Percentiles rank a stretch among this genome's conserved stretches.
Evolutionary conservation across 2,888 invertebrate genomes (phyloP).

Genomic region (Latrodectus elegans): DNA sequence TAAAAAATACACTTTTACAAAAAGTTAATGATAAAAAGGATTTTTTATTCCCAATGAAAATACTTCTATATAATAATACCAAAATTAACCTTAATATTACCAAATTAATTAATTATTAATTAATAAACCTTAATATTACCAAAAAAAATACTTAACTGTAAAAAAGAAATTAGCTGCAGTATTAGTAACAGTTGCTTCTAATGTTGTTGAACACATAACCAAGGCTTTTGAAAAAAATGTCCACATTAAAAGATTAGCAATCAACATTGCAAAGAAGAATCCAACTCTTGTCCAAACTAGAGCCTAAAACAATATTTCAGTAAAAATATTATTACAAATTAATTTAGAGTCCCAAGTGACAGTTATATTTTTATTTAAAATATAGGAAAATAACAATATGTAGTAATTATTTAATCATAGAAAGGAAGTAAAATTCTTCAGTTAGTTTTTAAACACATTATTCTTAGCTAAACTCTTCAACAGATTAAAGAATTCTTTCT

Average conservation of each 20-base stretch:
- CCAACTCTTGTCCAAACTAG: constrained; percentile 73
- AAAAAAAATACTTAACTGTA: constrained; percentile 74
- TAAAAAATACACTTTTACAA: too few species aligned
- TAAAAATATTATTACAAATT: neutral
- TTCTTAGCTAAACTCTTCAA: too few species aligned
- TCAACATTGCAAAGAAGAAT: constrained; percentile 75
- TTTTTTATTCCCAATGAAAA: too few species aligned
- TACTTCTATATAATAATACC: too few species aligned
- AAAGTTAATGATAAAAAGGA: too few species aligned
- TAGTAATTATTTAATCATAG: neutral
- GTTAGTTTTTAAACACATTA: too few species aligned
- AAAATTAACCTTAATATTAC: neutral
- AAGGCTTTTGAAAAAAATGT: constrained; percentile 77
- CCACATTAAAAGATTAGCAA: constrained; percentile 77
- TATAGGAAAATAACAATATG: neutral
- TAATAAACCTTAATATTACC: neutral
- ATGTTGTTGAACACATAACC: constrained; percentile 75
- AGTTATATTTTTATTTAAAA: neutral
- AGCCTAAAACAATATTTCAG: constrained; percentile 71
- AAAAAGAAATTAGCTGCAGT: constrained; percentile 77
- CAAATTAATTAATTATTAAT: neutral
- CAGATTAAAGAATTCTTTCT: too few species aligned
- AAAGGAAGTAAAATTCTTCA: neutral
- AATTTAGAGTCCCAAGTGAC: neutral
- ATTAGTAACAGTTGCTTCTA: constrained; percentile 77